These are phyloP conservation scores for Myopa tessellatipennis DNA, from an alignment of 2,888 invertebrate species.

Conservation along the genomic window DNA sequence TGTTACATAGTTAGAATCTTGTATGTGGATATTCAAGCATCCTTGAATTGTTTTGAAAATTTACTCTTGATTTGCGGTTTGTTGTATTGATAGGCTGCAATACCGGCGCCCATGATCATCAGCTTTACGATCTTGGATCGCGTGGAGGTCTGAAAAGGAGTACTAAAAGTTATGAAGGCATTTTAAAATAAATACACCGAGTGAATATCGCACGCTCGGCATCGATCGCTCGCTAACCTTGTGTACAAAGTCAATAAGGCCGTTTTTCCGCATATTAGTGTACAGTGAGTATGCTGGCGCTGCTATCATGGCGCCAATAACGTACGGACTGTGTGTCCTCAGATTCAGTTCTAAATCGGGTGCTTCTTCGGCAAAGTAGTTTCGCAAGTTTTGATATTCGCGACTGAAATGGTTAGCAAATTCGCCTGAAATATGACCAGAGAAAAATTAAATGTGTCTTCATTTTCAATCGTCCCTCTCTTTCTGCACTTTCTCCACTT, in stretches of 20 bases:
- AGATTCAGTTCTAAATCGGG: not conserved
- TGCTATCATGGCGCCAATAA: constrained; percentile 8
- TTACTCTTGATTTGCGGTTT: not conserved
- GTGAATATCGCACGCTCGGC: not conserved
- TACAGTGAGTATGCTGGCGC: not conserved
- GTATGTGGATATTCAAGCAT: not conserved
- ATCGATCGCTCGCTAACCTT: not conserved
- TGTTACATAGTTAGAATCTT: too few species aligned
- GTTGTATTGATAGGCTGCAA: not conserved
- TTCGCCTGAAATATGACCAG: not conserved
- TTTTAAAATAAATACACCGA: not conserved
- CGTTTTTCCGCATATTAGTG: not conserved
- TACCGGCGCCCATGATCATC: not conserved
- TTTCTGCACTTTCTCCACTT: not conserved
- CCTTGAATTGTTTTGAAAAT: constrained; percentile 15
- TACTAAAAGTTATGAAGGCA: not conserved
- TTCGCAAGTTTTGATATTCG: not conserved
- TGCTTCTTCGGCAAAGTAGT: not conserved
- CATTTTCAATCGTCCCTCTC: not conserved
- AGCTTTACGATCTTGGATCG: not conserved
- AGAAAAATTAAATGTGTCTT: not conserved
- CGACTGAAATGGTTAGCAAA: not conserved
- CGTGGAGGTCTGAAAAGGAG: constrained; percentile 3
- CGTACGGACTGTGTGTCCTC: not conserved
- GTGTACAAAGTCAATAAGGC: constrained; percentile 1